Conservation (phyloP, 2,888 invertebrate genomes). For the Oscheius onirici region DNA sequence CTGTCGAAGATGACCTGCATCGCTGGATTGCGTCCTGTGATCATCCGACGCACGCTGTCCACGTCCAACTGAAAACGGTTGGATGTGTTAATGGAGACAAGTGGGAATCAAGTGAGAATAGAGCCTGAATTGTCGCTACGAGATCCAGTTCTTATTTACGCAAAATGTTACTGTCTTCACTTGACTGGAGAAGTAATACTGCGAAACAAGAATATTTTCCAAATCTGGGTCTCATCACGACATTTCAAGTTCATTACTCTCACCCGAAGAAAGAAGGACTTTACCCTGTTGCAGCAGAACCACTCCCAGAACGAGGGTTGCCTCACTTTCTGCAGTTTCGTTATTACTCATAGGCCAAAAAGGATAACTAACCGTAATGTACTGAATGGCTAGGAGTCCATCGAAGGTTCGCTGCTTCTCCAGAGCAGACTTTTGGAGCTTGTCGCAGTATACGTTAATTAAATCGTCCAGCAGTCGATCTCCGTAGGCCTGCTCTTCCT, state of each 20-base stretch:
- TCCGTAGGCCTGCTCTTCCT: conserved; percentile 34
- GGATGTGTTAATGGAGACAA: background rate
- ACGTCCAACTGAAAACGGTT: conserved; percentile 37
- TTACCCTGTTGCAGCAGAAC: conserved; percentile 17
- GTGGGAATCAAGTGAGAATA: too few species aligned
- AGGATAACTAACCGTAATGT: conserved; percentile 34
- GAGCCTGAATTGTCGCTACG: too few species aligned
- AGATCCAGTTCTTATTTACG: too few species aligned
- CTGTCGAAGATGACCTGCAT: conserved; percentile 42
- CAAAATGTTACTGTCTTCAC: too few species aligned
- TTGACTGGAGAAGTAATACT: too few species aligned
- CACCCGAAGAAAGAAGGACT: background rate
- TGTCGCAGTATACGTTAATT: conserved; percentile 49
- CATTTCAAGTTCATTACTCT: too few species aligned
- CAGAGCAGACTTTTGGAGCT: conserved; percentile 41
- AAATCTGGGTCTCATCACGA: too few species aligned
- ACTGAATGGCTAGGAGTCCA: conserved; percentile 47
- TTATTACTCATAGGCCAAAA: background rate
- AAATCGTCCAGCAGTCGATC: conserved; percentile 47
- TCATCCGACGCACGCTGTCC: conserved; percentile 32
- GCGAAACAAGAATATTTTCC: too few species aligned
- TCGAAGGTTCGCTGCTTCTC: conserved; percentile 29
- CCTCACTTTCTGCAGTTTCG: background rate
- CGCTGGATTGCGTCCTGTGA: conserved; percentile 34
- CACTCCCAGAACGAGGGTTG: conserved; percentile 18